Conservation (phyloP, 2,113 vertebrate genomes). For the Eubucco bourcierii region DNA sequence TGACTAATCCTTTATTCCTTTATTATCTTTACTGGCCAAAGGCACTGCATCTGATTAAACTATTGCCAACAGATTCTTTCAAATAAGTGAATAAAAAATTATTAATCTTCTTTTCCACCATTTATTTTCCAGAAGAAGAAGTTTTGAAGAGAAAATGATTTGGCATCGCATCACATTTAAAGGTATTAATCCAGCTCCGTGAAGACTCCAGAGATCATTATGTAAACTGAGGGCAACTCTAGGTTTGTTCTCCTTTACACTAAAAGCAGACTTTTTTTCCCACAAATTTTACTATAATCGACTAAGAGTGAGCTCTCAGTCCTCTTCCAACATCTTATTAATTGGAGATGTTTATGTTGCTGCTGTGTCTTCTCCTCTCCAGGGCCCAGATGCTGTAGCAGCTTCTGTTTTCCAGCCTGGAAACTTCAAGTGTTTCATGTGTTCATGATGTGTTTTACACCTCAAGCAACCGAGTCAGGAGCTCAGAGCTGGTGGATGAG, state of each 20-base stretch:
- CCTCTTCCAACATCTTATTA: not conserved
- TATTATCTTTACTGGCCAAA: constrained; percentile 19
- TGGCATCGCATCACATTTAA: not conserved
- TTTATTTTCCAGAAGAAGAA: not conserved
- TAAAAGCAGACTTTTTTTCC: not conserved
- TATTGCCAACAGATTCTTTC: constrained; percentile 20
- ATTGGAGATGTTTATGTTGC: not conserved
- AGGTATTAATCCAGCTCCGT: not conserved
- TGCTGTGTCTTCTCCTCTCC: not conserved
- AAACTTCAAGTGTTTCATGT: not conserved
- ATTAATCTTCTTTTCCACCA: not conserved
- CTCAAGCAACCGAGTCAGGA: not conserved
- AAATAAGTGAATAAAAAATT: constrained; percentile 22
- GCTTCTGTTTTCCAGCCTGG: not conserved
- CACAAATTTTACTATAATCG: not conserved
- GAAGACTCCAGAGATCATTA: not conserved
- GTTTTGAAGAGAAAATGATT: not conserved
- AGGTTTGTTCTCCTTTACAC: not conserved
- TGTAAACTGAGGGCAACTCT: not conserved
- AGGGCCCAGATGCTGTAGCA: not conserved
- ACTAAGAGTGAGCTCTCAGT: not conserved
- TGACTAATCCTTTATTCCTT: constrained; percentile 47
- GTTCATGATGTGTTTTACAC: not conserved
- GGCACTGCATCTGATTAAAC: constrained; percentile 28
- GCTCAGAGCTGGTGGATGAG: not conserved